Evolutionary conservation across 2,113 vertebrate genomes (phyloP), one percentile per base, ranked within the genome.

Genomic region (Protobothrops flavoviridis): DNA sequence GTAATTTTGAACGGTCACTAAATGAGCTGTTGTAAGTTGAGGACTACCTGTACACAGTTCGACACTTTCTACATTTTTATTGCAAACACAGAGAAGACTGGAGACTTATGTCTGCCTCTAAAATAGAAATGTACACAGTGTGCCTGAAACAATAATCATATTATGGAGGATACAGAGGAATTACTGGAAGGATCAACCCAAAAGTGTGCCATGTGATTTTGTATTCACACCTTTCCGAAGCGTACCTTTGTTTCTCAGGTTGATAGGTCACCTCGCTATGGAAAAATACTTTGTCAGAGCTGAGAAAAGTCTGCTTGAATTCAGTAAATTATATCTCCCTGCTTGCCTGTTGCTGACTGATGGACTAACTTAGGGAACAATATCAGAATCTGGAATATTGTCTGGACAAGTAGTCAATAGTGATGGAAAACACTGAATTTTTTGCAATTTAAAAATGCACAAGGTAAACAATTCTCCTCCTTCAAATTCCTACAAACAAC

Each of bases 321-420:
- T 95, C 96, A 95, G 96, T 95, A 97, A 97, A 97, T 97, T 97
- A 97, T 96, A 97, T 93, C 96, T 96, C 95, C 95, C 96, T 95
- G 95, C 96, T 96, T 97, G 97, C 96, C 97, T 0, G 92, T 87
- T 95, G 95, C 95, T 97, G 97, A 97, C 96, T 96, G 96, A 97
- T 97, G 97, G 95, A 91, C 81, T 94, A 96, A 97, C 95, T 97
- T 96, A 97, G 95, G 95, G 96, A 97, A 97, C 96, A 97, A 97
- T 97, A 97, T 97, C 97, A 95, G 95, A 96, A 69, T 96, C 90
- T 94, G 94, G 96, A 96, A 94, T 94, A 97, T 90, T 94, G 90
- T 95, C 94, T 97, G 93, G 93, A 97, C 92, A 95, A 97, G 94
- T 90, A 96, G 96, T 96, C 95, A 97, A 94, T 93, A 91, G 95